Conservation (phyloP, 2,113 vertebrate genomes). For the Orycteropus afer region DNA sequence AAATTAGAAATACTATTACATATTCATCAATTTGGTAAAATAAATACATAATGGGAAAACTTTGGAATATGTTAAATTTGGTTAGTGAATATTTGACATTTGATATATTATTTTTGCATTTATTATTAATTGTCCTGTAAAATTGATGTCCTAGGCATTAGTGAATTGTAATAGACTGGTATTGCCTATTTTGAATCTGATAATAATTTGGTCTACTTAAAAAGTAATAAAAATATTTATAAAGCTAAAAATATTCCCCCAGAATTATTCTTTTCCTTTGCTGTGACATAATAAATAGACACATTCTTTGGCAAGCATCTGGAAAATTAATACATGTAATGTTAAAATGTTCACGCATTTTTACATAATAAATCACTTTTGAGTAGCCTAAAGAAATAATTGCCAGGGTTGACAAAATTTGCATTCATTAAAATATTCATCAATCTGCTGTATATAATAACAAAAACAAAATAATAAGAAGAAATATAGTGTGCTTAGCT, state of each 20-base stretch:
- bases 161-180: no score
- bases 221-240: background rate
- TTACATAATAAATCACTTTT: background rate
- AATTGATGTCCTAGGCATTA: no score
- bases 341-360: background rate
- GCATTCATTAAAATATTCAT: background rate
- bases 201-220: background rate
- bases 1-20: background rate
- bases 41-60: background rate
- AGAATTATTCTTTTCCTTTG: background rate
- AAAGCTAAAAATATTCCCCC: background rate
- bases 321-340: background rate
- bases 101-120: background rate
- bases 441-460: background rate
- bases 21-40: background rate
- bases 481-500: background rate
- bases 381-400: background rate
- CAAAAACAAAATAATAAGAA: background rate
- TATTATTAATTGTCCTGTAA: background rate
- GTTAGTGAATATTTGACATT: background rate
- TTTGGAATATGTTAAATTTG: background rate
- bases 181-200: no score
- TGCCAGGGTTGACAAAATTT: background rate
- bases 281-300: background rate
- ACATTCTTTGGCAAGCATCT: background rate